Base-by-base conservation (phyloP, 1,140 invertebrate genomes). In the Drosophila carrolli region DNA sequence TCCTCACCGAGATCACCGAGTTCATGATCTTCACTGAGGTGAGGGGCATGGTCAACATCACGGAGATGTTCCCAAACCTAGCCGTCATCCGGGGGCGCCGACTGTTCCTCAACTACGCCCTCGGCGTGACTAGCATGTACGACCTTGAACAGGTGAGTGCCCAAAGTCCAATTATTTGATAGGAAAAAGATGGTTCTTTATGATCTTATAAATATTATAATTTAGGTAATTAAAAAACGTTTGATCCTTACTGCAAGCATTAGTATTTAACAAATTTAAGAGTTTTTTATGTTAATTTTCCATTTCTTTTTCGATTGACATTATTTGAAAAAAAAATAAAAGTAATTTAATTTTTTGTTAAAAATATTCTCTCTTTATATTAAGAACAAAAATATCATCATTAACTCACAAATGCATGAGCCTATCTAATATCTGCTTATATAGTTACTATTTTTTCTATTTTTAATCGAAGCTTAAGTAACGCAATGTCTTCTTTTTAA, bases 31-130 rank as follows among this genome's bases (percentile, higher is more conserved):
- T 95, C 48, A 94, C 93, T 50, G 95, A 97, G 78, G 95, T 97
- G 14, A 94, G 94, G 74, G 96, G 96, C 43, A 92, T 99, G n/a
- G 94, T 93, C 40, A 96, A 95, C 55, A 93, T 99, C 13, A 94
- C 95, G 7, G 93, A 95, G 63, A 93, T 99, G 48, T 99, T 99
- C 92, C 98, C 98, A 3, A 98, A 99, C 93, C 94, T 99, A 73
- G 93, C 96, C 14, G 96, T 99, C 37, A 99, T 99, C 73, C 94
- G 98, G 48, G 98, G 98, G n/a, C 94, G 96, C 74, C 94, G 95
- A 50, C 93, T 99, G 16, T 96, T 98, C 82, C 95, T 95, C 79
- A 96, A 98, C 93, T 98, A 97, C 93, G 97, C 98, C n/a, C 93
- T 99, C 16, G 95, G 98, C 41, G 94, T 97, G 7, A 78, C 76